These are phyloP conservation scores for Malurus melanocephalus DNA, from an alignment of 2,113 vertebrate genomes.

Conservation along the genomic window DNA sequence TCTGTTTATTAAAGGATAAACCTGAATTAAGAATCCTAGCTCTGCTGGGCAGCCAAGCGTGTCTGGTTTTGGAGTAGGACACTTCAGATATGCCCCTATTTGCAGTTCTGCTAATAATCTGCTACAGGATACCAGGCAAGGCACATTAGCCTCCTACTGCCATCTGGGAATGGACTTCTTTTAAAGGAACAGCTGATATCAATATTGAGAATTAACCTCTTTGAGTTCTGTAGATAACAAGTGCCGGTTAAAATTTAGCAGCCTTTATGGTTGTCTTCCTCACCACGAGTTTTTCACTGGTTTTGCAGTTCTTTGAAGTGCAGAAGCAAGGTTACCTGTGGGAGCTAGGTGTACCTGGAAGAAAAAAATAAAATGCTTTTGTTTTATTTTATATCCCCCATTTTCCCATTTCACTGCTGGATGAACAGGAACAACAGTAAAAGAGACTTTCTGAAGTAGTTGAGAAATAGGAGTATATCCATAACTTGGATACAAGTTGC, in stretches of 20 bases:
- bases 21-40: neutral
- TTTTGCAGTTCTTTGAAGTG: neutral
- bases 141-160: neutral
- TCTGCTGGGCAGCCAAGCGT: neutral
- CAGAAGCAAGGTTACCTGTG: neutral
- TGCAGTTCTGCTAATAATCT: neutral
- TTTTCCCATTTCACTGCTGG: neutral
- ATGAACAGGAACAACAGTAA: neutral
- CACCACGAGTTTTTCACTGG: neutral
- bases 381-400: neutral
- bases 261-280: neutral
- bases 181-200: neutral
- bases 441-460: neutral
- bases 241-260: neutral
- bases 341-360: neutral
- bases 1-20: conserved; percentile 10
- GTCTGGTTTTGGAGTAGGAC: neutral
- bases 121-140: neutral
- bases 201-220: neutral
- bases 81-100: neutral
- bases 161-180: neutral
- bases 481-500: neutral
- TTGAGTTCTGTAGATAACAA: neutral
- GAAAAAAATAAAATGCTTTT: neutral
- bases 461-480: neutral